Conservation (phyloP, 2,888 invertebrate genomes). For the Cryptus armator region DNA sequence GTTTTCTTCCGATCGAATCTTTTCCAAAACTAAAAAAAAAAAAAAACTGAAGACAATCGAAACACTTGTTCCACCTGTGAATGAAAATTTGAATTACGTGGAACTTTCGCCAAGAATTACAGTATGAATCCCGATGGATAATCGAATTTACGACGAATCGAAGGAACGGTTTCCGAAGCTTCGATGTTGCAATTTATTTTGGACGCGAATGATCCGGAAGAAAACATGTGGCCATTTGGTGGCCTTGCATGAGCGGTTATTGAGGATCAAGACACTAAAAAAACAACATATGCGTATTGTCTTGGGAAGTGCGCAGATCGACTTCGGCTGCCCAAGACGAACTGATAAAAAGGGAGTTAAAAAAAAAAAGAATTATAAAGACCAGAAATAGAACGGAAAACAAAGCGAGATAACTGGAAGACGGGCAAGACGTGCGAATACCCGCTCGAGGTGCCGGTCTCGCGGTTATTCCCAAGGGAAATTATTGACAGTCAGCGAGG, state of each 20-base stretch:
- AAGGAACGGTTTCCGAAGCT: neutral
- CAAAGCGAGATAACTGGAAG: conserved; percentile 68
- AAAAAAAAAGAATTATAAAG: conserved; percentile 21
- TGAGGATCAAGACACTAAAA: too few species aligned
- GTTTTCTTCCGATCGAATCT: too few species aligned
- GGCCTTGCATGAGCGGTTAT: too few species aligned
- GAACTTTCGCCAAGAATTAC: too few species aligned
- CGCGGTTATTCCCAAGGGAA: conserved; percentile 83
- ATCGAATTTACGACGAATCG: too few species aligned
- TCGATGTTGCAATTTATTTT: too few species aligned
- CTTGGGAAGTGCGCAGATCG: conserved; percentile 45
- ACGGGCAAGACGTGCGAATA: conserved; percentile 59
- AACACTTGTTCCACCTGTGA: too few species aligned
- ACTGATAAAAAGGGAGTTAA: conserved; percentile 68
- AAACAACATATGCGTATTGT: conserved; percentile 6
- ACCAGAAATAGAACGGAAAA: conserved; percentile 52
- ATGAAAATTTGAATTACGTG: too few species aligned
- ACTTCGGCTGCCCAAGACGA: conserved; percentile 51
- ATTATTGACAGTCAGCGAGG: conserved; percentile 85
- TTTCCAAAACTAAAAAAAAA: too few species aligned
- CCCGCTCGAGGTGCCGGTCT: conserved; percentile 74
- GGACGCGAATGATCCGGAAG: neutral
- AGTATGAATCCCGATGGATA: too few species aligned
- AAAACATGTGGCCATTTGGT: too few species aligned
- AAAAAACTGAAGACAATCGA: too few species aligned